These are phyloP conservation scores for Hyperopisus bebe DNA, from an alignment of 2,113 vertebrate species.

Conservation along the genomic window DNA sequence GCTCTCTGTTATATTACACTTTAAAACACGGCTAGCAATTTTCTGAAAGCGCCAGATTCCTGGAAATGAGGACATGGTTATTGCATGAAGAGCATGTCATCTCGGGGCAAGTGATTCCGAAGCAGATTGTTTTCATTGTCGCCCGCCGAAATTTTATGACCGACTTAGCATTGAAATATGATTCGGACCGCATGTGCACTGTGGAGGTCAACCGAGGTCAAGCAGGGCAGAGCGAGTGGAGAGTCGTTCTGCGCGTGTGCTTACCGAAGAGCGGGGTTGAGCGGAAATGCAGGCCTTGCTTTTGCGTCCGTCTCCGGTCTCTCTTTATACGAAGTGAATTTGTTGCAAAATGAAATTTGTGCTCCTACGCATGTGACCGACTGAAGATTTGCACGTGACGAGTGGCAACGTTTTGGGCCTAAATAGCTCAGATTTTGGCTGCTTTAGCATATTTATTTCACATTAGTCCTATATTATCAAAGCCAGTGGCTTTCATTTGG, in stretches of 20 bases:
- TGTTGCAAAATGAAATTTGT: neutral
- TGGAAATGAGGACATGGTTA: neutral
- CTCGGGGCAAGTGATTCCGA: neutral
- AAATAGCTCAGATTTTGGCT: neutral
- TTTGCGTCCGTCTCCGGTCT: too few species aligned
- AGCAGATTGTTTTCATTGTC: conserved; percentile 11
- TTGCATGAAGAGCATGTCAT: neutral
- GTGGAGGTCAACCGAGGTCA: conserved; percentile 18
- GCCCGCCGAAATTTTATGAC: conserved; percentile 14
- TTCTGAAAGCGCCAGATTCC: neutral
- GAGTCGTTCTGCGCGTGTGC: neutral
- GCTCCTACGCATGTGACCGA: neutral
- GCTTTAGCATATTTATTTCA: neutral
- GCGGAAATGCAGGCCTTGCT: neutral
- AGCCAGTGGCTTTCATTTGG: neutral
- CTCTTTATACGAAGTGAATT: neutral
- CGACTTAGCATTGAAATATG: conserved; percentile 7
- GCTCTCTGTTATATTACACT: neutral
- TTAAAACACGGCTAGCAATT: neutral
- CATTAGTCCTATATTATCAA: conserved; percentile 1
- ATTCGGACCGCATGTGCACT: conserved; percentile 8
- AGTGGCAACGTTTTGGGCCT: neutral
- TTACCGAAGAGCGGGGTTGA: neutral
- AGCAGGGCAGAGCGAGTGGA: neutral
- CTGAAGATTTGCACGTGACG: neutral